Evolutionary conservation across 92 coral and sea anemone species (phyloP), one percentile per base, ranked within the genome.

Genomic region (Ricordea florida): DNA sequence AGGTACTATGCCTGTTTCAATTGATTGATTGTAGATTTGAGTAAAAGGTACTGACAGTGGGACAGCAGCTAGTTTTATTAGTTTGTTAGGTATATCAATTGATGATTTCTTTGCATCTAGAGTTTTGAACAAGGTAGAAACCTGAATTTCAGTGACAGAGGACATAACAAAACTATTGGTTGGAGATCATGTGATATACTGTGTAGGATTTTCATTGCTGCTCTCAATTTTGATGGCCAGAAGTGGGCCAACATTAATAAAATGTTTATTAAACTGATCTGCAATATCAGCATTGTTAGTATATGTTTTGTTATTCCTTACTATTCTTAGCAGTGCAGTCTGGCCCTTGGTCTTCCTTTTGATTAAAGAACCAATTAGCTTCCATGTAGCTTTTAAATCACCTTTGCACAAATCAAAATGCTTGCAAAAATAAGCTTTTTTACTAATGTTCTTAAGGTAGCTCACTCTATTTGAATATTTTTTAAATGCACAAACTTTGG

Each of bases 331-430:
- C 15, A 85, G 82, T 34, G 38, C 26, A 11, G 49, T 20, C 58
- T 78, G 82, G 14, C 80, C 71, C 56, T 85, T 85, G 7, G 85
- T 51, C 72, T 85, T 78, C 17, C 90, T 43, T 26, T 79, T 85
- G n/a, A 79, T 68, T 18, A 76, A 18, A 9, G 75, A 35, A 16
- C 84, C 68, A 13, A 68, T 84, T 23, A 76, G 69, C 62, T 84
- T 84, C 84, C 89, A 83, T 3, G 89, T 75, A 37, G 70, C 48
- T 35, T 57, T 74, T 6, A 83, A 43, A 63, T 72, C 73, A 42
- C 22, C 23, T 63, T 71, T 80, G 43, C 66, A 60, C 26, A 15
- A 51, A 40, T 61, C 41, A 72, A 72, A 81, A 31, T 79, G 78
- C 5, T 32, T 40, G 22, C 31, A 27, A n/a, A n/a, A n/a, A n/a